A percentile compares a stretch with the other conserved stretches of the same genome.
Conservation (phyloP, 1,140 invertebrate species). For the Heliconius hermathena region DNA sequence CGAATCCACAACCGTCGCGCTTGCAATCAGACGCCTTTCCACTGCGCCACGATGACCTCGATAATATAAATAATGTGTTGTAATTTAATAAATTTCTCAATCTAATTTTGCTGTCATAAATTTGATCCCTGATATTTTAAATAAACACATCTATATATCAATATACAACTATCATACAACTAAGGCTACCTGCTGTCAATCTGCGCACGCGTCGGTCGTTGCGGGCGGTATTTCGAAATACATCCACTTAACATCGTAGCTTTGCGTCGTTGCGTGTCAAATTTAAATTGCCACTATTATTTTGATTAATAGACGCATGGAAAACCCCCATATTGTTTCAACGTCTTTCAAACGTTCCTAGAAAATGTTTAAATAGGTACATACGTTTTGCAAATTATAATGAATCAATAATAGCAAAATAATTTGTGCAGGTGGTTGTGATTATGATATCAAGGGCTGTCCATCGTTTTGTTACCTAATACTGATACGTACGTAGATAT, state of each 20-base stretch:
- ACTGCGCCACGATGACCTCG: too few relatives aligned
- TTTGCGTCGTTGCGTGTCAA: conserved; percentile 56
- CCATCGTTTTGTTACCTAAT: neutral
- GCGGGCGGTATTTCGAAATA: conserved; percentile 55
- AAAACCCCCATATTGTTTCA: conserved; percentile 39
- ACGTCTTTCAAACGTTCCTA: neutral
- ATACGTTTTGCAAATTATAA: neutral
- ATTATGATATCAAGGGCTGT: neutral
- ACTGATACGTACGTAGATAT: neutral
- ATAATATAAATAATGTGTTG: neutral
- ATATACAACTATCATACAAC: conserved; percentile 33
- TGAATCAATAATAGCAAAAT: neutral
- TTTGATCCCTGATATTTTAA: conserved; percentile 34
- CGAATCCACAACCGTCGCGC: too few relatives aligned
- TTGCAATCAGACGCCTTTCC: too few relatives aligned
- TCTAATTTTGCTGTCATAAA: conserved; percentile 20
- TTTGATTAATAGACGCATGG: conserved; percentile 56
- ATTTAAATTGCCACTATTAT: conserved; percentile 64
- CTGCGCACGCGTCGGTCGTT: conserved; percentile 45
- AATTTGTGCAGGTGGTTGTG: conserved; percentile 1
- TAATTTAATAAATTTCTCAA: conserved; percentile 29
- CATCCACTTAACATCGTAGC: conserved; percentile 54
- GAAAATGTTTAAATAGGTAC: neutral
- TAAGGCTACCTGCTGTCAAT: conserved; percentile 47
- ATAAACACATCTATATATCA: too few relatives aligned